Evolutionary conservation across 92 coral and sea anemone species (phyloP).

Genomic region (Actinernus sp.): DNA sequence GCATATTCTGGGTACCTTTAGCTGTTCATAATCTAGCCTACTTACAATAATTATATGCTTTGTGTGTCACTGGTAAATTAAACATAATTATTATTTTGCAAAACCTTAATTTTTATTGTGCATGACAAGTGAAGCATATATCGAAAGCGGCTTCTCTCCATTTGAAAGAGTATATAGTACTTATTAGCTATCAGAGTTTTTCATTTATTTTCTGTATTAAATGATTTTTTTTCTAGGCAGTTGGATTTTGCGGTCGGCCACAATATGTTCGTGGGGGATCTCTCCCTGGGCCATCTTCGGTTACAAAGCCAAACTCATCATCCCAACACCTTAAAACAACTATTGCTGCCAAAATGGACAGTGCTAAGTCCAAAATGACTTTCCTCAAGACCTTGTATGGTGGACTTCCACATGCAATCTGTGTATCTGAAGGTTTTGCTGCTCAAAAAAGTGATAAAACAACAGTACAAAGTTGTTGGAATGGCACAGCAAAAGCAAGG

Average conservation of each 20-base stretch:
- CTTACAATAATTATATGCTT: too few relatives aligned
- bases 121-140: too few relatives aligned
- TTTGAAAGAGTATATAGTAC: too few relatives aligned
- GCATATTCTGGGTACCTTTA: too few relatives aligned
- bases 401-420: slow-evolving; percentile 58
- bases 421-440: slow-evolving; percentile 67
- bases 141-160: too few relatives aligned
- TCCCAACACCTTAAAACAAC: slow-evolving; percentile 10
- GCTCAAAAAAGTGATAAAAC: slow-evolving; percentile 28
- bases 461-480: slow-evolving; percentile 78
- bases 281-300: background rate
- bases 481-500: slow-evolving; percentile 85
- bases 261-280: background rate
- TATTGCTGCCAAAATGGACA: slow-evolving; percentile 60
- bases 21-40: too few relatives aligned
- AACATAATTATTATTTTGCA: too few relatives aligned
- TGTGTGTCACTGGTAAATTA: too few relatives aligned
- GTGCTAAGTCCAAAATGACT: slow-evolving; percentile 42
- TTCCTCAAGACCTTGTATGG: slow-evolving; percentile 33
- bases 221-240: slow-evolving; percentile 24
- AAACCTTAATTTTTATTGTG: too few relatives aligned
- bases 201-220: too few relatives aligned
- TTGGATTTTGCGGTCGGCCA: slow-evolving; percentile 59
- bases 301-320: slow-evolving; percentile 9
- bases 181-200: too few relatives aligned